Base-by-base conservation (phyloP, 2,888 invertebrate genomes). In the Cheilosia scutellata region DNA sequence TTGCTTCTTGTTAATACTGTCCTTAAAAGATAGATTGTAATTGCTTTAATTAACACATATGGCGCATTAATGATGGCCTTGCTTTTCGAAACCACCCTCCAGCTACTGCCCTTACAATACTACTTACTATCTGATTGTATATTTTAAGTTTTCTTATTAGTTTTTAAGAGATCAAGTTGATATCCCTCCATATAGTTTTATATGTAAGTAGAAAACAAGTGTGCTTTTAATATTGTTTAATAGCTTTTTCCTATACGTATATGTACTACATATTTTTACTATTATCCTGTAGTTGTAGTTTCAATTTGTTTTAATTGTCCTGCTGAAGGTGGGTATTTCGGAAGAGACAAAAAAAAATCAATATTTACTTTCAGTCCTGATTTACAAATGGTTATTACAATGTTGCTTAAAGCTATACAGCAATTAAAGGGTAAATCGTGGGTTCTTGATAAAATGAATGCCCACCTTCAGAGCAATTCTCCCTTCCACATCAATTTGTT, bases 121-220 rank as follows among this genome's bases (percentile, higher is more conserved):
- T 47, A 49, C 49, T 20, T 40, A 49, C 44, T 70, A n/a, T 40
- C 68, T 53, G n/a, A 66, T 65, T 51, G 29, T 37, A 37, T 44
- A 60, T 70, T 71, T 80, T 71, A 57, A 70, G 70, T 79, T 84
- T 55, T 60, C 62, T 66, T 75, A 75, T 62, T 76, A 84, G 75
- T 80, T 75, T 49, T 65, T 80, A 80, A 79, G 80, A 75, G 83
- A 84, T 70, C 65, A 79, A 75, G 75, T 84, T 79, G 70, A 75
- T 60, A 75, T 44, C 70, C 60, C 79, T 75, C 75, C 71, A 57
- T 65, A 71, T 78, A 78, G 63, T 75, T 84, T 84, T 75, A 74
- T 75, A 80, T 76, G 79, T 84, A 84, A 80, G 84, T 84, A 84
- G 83, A 84, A 57, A 58, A 65, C 62, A 71, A 77, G 47, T 78